Base-by-base conservation (phyloP, 1,140 invertebrate genomes). In the Camponotus pennsylvanicus region DNA sequence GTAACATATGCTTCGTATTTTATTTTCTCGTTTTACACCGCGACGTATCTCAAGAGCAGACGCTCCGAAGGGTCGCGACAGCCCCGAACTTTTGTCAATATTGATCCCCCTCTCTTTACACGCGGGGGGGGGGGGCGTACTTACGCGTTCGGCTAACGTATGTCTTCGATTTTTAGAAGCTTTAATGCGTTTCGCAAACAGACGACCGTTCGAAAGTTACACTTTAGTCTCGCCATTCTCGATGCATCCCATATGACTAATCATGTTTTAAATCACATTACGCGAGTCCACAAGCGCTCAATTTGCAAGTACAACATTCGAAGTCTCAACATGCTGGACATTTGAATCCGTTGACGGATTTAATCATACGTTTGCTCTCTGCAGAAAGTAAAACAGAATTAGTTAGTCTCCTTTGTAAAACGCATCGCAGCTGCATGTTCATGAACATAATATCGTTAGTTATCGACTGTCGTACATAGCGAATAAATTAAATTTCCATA, bases 81-180 rank as follows among this genome's bases (percentile, higher is more conserved):
- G 76, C 75, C 73, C 59, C 59, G 76, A 80, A 88, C 89, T 87
- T 85, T 71, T 86, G 89, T 90, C 89, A 90, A 90, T 90, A 90
- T 90, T 87, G 70, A 88, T 84, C 80, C 88, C 79, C 64, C 52
- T 55, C 70, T 13, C 76, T 79, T 73, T 61, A 69, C 67, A 40
- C 73, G 42, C 73, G 55, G 34, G 64, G 21, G 21, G 42, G n/a
- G 42, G 8, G 11, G 13, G 13, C 4, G 49, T 52, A 49, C 13
- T 11, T 42, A 21, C 34, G 77, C 34, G 11, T 57, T 52, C 52
- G 3, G 21, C 63, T 49, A 85, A 79, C 77, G 88, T 91, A 88
- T 86, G 89, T 67, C 52, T 61, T 80, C 55, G 87, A 90, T 90
- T 91, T 90, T 91, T 86, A 88, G 86, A 86, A 88, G 89, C 89